Base-by-base conservation (phyloP, 1,140 invertebrate genomes). In the Leptopilina boulardi region DNA sequence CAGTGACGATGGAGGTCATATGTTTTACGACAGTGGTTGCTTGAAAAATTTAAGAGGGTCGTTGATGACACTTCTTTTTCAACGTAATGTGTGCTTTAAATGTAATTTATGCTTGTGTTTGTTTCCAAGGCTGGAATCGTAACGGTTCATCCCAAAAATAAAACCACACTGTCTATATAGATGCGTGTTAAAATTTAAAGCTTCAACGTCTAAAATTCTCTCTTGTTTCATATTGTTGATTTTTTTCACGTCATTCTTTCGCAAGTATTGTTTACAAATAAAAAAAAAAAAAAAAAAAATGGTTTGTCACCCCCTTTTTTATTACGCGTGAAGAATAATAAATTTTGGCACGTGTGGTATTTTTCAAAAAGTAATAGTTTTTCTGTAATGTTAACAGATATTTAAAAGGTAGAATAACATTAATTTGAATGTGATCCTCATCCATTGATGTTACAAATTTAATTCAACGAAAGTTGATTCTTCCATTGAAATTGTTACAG, bases 111-210 rank as follows among this genome's bases (percentile, higher is more conserved):
- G 26, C 23, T 13, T 66, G 21, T 66, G 59, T 30, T 66, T 66
- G 21, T 66, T 30, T 66, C 15, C 59, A 66, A 66, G 59, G 26
- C 59, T 66, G 26, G 23, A 80, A 81, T 75, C 79, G 76, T 74
- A 76, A 70, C 72, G 54, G 74, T 70, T 42, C 66, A 47, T 79
- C 80, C 80, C 73, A 83, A 85, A 38, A 85, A 85, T 85, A 85
- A 85, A 85, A 78, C 80, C 73, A 80, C 73, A 80, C 74, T 47
- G 71, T 79, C 44, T 56, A n/a, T n/a, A n/a, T n/a, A 77, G 71
- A 76, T 76, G 5, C 2, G 5, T 38, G 79, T 80, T 78, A 79
- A 81, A 77, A 81, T 83, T 81, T 76, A 77, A 84, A 77, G 80
- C 77, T 77, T 82, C 77, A 76, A 79, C 81, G 34, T 38, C 8